Percentiles rank a stretch among this genome's conserved stretches.
Evolutionary conservation across 2,888 invertebrate species (phyloP).

Genomic region (Julus scanicus): DNA sequence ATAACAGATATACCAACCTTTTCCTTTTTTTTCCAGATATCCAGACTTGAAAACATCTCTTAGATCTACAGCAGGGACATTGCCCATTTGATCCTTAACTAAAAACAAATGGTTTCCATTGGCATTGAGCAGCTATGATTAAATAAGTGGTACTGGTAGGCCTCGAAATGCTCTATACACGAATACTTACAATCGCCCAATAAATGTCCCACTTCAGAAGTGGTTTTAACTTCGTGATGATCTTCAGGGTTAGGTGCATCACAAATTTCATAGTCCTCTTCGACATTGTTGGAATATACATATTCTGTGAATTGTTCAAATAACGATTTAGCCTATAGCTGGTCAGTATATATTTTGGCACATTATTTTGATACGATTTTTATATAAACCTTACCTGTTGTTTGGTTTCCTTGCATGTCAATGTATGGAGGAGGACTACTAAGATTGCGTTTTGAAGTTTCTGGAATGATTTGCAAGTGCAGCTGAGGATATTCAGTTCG

Average conservation of each 20-base stretch:
- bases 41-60: slow-evolving; percentile 45
- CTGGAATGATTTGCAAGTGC: slow-evolving; percentile 44
- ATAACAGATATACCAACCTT: slow-evolving; percentile 23
- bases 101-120: neutral
- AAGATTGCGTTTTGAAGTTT: neutral
- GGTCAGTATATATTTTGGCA: neutral
- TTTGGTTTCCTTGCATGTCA: slow-evolving; percentile 52
- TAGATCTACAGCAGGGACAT: slow-evolving; percentile 31
- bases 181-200: neutral
- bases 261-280: slow-evolving; percentile 49
- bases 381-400: neutral
- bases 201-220: neutral
- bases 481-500: slow-evolving; percentile 53
- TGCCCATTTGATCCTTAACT: slow-evolving; percentile 21
- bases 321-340: neutral
- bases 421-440: slow-evolving; percentile 51
- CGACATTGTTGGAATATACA: slow-evolving; percentile 24
- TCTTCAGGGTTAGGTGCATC: slow-evolving; percentile 27
- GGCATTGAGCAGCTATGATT: neutral
- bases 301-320: slow-evolving; percentile 7
- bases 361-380: neutral
- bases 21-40: slow-evolving; percentile 53
- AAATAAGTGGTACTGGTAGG: neutral
- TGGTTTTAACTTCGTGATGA: neutral
- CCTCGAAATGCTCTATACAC: neutral